A percentile compares a stretch with the other conserved stretches of the same genome.
These are phyloP conservation scores for Acrossocheilus fasciatus DNA, from an alignment of 2,797 vertebrate species.

Conservation along the genomic window DNA sequence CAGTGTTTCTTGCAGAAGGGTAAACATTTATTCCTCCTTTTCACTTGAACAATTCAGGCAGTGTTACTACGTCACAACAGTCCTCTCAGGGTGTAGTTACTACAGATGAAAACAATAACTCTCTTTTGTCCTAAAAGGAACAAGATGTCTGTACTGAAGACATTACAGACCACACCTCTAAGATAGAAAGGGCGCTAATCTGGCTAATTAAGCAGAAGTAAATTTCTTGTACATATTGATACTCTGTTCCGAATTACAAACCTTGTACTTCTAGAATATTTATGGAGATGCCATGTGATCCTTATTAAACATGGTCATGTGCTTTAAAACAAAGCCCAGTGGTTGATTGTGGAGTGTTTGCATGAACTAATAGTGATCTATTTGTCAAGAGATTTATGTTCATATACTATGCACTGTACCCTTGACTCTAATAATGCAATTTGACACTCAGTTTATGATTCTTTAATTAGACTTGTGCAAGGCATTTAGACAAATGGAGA, in stretches of 20 bases:
- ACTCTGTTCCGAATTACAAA: background rate
- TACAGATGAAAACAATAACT: constrained; percentile 31
- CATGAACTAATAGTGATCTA: background rate
- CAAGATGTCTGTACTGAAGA: background rate
- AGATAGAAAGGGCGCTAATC: background rate
- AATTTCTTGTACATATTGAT: background rate
- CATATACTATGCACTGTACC: constrained; percentile 42
- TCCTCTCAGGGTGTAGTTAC: constrained; percentile 45
- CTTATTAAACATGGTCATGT: constrained; percentile 28
- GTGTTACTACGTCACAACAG: constrained; percentile 30
- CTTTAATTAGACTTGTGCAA: background rate
- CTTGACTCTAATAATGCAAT: constrained; percentile 61
- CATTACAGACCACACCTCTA: background rate
- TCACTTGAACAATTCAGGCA: constrained; percentile 40
- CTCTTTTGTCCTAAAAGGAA: constrained; percentile 27
- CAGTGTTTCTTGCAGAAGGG: constrained; percentile 3
- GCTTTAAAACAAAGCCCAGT: constrained; percentile 31
- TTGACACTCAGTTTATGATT: constrained; percentile 35
- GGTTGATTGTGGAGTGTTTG: constrained; percentile 4
- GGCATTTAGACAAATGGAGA: background rate
- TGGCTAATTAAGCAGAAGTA: background rate
- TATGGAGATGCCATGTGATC: background rate
- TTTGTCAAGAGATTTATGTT: constrained; percentile 31
- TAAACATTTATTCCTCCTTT: constrained; percentile 21
- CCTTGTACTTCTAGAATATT: constrained; percentile 2